Evolutionary conservation across 2,888 invertebrate species (phyloP).

Genomic region (Aleiodes alternator): DNA sequence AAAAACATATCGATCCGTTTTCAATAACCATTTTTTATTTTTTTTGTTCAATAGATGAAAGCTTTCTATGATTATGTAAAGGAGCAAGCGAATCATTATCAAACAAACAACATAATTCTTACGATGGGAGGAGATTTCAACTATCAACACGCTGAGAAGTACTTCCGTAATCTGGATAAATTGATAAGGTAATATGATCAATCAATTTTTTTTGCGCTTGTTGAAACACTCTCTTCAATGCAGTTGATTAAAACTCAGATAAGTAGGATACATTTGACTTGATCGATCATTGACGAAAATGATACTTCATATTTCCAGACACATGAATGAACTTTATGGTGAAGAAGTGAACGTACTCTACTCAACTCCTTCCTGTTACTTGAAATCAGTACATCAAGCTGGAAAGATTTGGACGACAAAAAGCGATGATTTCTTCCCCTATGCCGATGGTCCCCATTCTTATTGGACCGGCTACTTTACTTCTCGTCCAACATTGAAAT

Average conservation of each 20-base stretch:
- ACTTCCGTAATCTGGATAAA: slow-evolving; percentile 91
- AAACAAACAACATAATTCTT: slow-evolving; percentile 85
- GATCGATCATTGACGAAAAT: no score
- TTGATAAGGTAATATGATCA: slow-evolving; percentile 81
- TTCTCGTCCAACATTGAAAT: slow-evolving; percentile 88
- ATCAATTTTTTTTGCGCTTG: no score
- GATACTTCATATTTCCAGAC: slow-evolving; percentile 72
- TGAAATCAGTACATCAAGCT: slow-evolving; percentile 85
- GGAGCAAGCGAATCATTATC: slow-evolving; percentile 79
- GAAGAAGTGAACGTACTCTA: slow-evolving; percentile 86
- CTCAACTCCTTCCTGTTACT: slow-evolving; percentile 90
- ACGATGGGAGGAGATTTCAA: slow-evolving; percentile 96
- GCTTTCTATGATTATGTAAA: slow-evolving; percentile 78
- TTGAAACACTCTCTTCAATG: no score
- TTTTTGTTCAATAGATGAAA: slow-evolving; percentile 61
- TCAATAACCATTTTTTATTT: not conserved
- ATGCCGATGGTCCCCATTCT: slow-evolving; percentile 88
- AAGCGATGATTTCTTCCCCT: slow-evolving; percentile 94
- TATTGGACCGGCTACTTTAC: slow-evolving; percentile 97
- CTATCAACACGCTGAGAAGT: slow-evolving; percentile 87
- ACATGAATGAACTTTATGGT: slow-evolving; percentile 81
- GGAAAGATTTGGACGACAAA: slow-evolving; percentile 84
- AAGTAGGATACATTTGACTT: no score
- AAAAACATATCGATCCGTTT: no score
- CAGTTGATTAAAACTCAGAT: no score